Evolutionary conservation across 2,888 invertebrate species (phyloP), one percentile per base, ranked within the genome.

Genomic region (Serrognathus titanus): DNA sequence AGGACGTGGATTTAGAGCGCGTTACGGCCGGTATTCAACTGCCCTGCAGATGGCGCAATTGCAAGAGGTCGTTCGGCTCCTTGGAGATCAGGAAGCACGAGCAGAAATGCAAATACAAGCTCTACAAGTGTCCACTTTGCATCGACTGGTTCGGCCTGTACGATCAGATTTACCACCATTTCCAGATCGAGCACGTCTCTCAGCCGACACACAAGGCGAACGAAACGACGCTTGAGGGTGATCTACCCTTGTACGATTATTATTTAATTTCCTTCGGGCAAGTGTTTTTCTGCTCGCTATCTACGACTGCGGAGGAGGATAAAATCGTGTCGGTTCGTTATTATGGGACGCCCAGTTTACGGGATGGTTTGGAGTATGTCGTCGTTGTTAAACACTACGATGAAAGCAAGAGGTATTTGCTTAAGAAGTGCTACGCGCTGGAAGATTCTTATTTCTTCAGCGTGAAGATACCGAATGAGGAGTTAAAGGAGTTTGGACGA

Each of bases 101-200:
- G 24, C 48, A 50, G 20, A 58, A 11, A 13, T 58, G 58, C 40
- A 10, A 36, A 9, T 41, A 51, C 37, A 53, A 46, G 13, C 13
- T 12, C 5, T 58, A 54, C 39, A 54, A 54, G 12, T 58, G 58
- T 35, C 58, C 58, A 10, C 45, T 36, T 12, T 58, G 58, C 35
- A 35, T 46, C 43, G 47, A 54, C 11, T 58, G 37, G 39, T 20
- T 43, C 45, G 54, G 53, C 11, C 20, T 16, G 10, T 36, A 58
- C 45, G 47, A 58, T n/a, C n/a, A 58, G 47, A 54, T 50, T 10
- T 38, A 11, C 11, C 35, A 58, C 12, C 58, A 58, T 20, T 54
- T 58, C 38, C 41, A 49, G 12, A 35, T 48, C 20, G 47, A 51
- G 13, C 58, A 58, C 37, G 51, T n/a, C 31, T 48, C 41, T 11